phyloP scores from a whole-genome alignment of 2,797 vertebrate genomes.

The Limnodromus scolopaceus region DNA sequence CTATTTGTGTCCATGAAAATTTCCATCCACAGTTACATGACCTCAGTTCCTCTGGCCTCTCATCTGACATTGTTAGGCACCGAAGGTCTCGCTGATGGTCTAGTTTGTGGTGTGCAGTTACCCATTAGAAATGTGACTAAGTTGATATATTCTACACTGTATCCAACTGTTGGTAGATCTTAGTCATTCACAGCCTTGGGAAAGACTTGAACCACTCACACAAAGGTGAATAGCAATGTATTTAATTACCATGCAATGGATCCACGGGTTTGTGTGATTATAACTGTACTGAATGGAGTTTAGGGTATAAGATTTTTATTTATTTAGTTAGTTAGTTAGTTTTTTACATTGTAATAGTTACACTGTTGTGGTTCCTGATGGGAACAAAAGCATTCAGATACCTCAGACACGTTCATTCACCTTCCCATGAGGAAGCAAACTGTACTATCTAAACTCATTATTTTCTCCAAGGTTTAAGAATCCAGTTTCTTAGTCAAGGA shows the following conservation, averaged over 20 bases:
- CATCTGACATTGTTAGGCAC: neutral
- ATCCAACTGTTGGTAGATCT: neutral
- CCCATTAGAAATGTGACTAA: neutral
- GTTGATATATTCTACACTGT: neutral
- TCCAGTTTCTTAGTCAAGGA: neutral
- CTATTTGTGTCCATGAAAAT: neutral
- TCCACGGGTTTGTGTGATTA: neutral
- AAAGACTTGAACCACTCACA: neutral
- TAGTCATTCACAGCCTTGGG: neutral
- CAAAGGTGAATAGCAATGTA: neutral
- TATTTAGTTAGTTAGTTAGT: neutral
- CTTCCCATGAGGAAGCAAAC: neutral
- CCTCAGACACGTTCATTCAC: neutral
- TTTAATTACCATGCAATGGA: neutral
- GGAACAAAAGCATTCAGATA: neutral
- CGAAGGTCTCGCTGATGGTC: neutral
- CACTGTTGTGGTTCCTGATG: neutral
- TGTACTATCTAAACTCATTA: neutral
- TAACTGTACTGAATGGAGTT: neutral
- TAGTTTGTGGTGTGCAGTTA: neutral
- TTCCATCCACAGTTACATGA: neutral
- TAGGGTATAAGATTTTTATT: neutral
- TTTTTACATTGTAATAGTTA: neutral
- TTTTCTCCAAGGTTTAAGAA: neutral
- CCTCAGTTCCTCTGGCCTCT: neutral